Conservation (phyloP, 2,888 invertebrate genomes). For the Cylloceria caligata region DNA sequence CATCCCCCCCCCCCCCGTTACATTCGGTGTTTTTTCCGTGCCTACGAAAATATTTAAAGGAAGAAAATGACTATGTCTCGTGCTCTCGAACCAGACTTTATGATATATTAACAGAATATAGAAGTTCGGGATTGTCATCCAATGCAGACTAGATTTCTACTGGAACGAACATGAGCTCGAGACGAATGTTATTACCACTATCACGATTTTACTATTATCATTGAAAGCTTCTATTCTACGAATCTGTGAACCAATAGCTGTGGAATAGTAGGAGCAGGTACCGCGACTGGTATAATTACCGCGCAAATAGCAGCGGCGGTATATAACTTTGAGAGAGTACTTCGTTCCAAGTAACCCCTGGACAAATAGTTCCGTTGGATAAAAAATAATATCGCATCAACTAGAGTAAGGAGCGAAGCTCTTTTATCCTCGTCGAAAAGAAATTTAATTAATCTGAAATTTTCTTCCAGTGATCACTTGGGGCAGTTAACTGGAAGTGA, state of each 20-base stretch:
- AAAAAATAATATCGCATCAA: slow-evolving; percentile 24
- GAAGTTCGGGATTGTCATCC: no score
- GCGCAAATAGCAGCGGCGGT: neutral
- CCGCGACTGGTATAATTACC: neutral
- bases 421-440: slow-evolving; percentile 41
- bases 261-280: no score
- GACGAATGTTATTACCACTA: neutral
- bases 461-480: slow-evolving; percentile 32
- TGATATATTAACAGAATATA: no score
- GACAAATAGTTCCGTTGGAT: slow-evolving; percentile 6
- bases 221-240: slow-evolving; percentile 9
- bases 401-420: neutral
- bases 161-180: neutral
- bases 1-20: no score
- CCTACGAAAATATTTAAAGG: no score
- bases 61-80: no score
- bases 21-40: no score
- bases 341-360: slow-evolving; percentile 12
- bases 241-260: neutral
- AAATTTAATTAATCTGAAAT: slow-evolving; percentile 61
- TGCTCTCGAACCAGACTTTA: no score
- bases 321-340: slow-evolving; percentile 5
- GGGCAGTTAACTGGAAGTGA: slow-evolving; percentile 2
- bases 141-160: no score
- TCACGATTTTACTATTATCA: slow-evolving; percentile 30